Base-by-base conservation (phyloP, 1,140 invertebrate genomes). In the Ylistrum balloti region DNA sequence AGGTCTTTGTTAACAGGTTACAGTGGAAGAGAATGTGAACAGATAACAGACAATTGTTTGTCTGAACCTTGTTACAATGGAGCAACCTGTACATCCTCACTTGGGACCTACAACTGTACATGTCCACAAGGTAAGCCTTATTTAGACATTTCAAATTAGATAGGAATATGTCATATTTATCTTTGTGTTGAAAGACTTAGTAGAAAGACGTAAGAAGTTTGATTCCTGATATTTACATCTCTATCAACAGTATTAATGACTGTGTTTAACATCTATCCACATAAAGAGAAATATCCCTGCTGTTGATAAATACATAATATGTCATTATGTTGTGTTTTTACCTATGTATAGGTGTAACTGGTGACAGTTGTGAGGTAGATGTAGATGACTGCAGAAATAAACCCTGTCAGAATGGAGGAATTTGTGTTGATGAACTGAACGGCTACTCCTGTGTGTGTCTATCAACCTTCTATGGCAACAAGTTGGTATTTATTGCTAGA, bases 61-160 rank as follows among this genome's bases (percentile, higher is more conserved):
- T 91, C 90, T 0, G 32, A 88, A 35, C 92, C 94, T 1, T 95
- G 95, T 91, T 91, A 93, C 45, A 93, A 95, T 88, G 91, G 91
- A 20, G 98, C 98, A 33, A 98, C 97, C 56, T 99, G 99, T 96
- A 97, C 98, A 32, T 98, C 98, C 95, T 96, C 97, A 93, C 96
- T 86, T 28, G 41, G 91, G 33, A 89, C 91, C 0, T 95, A 91
- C 96, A 96, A 97, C 45, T 99, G 98, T 96, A 95, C 97, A 0
- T 99, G 98, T 94, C 97, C 97, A 2, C 0, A 41, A 38, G 91
- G 91, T 90, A 91, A 90, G 13, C 5, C 35, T 38, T 7, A 38
- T 38, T 38, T 13, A 38, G 13, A 38, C n/a, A n/a, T n/a, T n/a
- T n/a, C n/a, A n/a, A n/a, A n/a, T n/a, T n/a, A n/a, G n/a, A n/a